Evolutionary conservation across 1,140 invertebrate species (phyloP), one percentile per base, ranked within the genome.

Genomic region (Maconellicoccus hirsutus): DNA sequence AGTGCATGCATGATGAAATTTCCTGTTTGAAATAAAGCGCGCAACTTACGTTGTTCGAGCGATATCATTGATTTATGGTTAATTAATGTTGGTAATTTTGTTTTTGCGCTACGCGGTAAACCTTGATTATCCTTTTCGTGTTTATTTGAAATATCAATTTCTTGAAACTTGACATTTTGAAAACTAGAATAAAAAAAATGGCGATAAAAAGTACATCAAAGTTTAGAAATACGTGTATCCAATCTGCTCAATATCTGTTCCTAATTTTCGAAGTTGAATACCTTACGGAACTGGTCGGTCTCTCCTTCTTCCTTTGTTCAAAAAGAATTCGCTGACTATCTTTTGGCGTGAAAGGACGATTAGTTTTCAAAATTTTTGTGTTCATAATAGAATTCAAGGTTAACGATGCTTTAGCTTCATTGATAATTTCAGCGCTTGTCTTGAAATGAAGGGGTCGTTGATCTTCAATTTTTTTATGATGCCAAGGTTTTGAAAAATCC

Each of bases 231-330:
- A 7, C 14, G 33, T 38, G 6, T 38, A 38, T 14, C 33, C n/a
- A n/a, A n/a, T n/a, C n/a, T n/a, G n/a, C n/a, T n/a, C n/a, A n/a
- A 14, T 38, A 38, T 38, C 33, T 38, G 14, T 38, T 38, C 6
- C 33, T 8, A 14, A 52, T 8, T 3, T 8, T 33, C 42, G 2
- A 4, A 76, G 6, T 29, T 25, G 39, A 16, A 80, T 81, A 89
- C 86, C 88, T 90, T 77, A 91, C 89, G 16, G 88, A 84, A 79
- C 89, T 91, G 0, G 90, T 88, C 21, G 91, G 90, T 72, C 91
- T 84, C 23, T 83, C 79, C 74, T 81, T 75, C 69, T 79, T 77
- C 29, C 82, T 80, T 27, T 78, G 82, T 63, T 87, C 87, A 79
- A 89, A 88, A 10, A 91, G 80, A 2, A 86, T 84, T 66, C 90